These are phyloP conservation scores for Butastur rufipennis DNA, from an alignment of 2,113 vertebrate species.

Conservation along the genomic window DNA sequence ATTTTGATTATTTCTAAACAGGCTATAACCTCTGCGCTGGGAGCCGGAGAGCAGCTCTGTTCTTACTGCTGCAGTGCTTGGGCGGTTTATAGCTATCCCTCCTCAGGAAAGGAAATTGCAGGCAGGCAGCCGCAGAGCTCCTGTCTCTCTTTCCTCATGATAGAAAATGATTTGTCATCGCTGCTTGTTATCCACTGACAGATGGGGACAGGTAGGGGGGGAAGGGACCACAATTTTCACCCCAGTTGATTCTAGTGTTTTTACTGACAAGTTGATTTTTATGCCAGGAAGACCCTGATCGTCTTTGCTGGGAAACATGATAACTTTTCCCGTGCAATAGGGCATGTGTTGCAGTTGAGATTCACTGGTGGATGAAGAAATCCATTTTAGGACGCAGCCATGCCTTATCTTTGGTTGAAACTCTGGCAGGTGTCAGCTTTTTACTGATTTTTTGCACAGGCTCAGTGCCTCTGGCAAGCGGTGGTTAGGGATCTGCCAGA, in stretches of 20 bases:
- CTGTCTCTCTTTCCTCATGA: accelerated
- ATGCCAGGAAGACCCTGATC: neutral
- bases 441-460: neutral
- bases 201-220: neutral
- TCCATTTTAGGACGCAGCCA: neutral
- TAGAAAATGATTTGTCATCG: neutral
- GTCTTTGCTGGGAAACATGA: neutral
- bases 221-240: neutral
- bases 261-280: neutral
- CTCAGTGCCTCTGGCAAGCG: neutral
- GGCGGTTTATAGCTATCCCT: neutral
- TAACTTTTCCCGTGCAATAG: neutral
- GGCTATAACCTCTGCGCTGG: neutral
- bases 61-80: neutral
- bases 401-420: neutral
- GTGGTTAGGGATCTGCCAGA: neutral
- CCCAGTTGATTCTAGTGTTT: neutral
- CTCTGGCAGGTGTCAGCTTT: neutral
- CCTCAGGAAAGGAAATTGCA: neutral
- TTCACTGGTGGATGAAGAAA: neutral
- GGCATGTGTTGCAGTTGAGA: neutral
- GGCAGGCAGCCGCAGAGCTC: neutral
- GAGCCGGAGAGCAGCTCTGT: neutral
- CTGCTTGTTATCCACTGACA: neutral
- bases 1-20: neutral